Evolutionary conservation across 2,797 vertebrate species (phyloP).

Genomic region (Sphenodon punctatus): DNA sequence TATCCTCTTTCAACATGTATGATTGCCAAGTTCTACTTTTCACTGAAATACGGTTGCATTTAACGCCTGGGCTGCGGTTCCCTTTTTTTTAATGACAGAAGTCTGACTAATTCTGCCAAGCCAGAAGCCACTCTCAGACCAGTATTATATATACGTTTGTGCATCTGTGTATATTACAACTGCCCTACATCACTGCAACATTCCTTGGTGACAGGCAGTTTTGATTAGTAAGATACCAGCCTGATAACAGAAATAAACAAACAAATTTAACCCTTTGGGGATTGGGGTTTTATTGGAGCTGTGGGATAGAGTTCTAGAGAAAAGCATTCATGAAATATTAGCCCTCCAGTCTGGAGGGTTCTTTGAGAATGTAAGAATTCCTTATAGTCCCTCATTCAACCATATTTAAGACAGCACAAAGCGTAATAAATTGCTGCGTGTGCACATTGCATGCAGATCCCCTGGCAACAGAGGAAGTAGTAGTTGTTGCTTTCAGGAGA

Average conservation of each 20-base stretch:
- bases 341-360: not conserved
- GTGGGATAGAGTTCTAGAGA: not conserved
- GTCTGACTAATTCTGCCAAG: slow-evolving; percentile 50
- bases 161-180: not conserved
- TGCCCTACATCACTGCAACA: not conserved
- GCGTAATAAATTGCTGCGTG: not conserved
- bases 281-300: not conserved
- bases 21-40: slow-evolving; percentile 5
- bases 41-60: slow-evolving; percentile 23
- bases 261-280: not conserved
- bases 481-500: not conserved
- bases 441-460: not conserved
- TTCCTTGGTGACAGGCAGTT: not conserved
- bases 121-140: slow-evolving; percentile 9
- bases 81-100: slow-evolving; percentile 42
- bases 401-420: not conserved
- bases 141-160: not conserved
- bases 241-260: not conserved
- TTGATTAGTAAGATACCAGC: not conserved
- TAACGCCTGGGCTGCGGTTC: slow-evolving; percentile 24
- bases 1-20: not conserved
- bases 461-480: not conserved
- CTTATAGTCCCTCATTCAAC: not conserved
- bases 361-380: not conserved
- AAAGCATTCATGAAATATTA: not conserved